phyloP scores from a whole-genome alignment of 2,113 vertebrate species.

The Hipposideros armiger region DNA sequence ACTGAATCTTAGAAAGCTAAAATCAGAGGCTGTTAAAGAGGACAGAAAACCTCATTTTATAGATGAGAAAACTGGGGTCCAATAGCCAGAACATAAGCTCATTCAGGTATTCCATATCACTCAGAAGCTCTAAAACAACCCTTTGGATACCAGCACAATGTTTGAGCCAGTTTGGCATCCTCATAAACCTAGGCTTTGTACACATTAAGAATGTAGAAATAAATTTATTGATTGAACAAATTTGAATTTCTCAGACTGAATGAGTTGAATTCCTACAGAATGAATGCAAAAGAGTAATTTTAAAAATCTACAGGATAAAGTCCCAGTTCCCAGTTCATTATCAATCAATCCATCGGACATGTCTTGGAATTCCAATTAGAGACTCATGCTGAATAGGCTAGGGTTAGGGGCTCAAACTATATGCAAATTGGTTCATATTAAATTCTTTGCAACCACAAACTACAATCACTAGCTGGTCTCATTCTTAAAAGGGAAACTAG shows the following conservation, averaged over 20 bases:
- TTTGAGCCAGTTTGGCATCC: not conserved
- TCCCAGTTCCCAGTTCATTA: not conserved
- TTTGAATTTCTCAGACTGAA: not conserved
- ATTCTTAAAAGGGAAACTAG: conserved; percentile 5
- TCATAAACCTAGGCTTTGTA: not conserved
- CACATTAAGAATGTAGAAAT: not conserved
- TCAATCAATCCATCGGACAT: not conserved
- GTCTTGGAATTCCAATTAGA: not conserved
- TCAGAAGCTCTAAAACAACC: not conserved
- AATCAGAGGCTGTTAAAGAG: not conserved
- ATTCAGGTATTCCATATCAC: not conserved
- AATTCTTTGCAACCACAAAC: not conserved
- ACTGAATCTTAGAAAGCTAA: not conserved
- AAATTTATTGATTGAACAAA: not conserved
- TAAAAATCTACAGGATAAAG: not conserved
- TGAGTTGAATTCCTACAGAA: not conserved
- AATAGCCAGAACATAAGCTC: not conserved
- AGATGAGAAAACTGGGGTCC: not conserved
- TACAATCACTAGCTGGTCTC: not conserved
- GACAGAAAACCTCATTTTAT: not conserved
- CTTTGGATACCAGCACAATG: not conserved
- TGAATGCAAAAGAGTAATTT: not conserved
- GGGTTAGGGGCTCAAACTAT: not conserved
- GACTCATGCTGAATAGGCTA: not conserved
- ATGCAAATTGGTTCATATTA: not conserved